Conservation (phyloP, 2,888 invertebrate genomes). For the Hoplodrina blanda region DNA sequence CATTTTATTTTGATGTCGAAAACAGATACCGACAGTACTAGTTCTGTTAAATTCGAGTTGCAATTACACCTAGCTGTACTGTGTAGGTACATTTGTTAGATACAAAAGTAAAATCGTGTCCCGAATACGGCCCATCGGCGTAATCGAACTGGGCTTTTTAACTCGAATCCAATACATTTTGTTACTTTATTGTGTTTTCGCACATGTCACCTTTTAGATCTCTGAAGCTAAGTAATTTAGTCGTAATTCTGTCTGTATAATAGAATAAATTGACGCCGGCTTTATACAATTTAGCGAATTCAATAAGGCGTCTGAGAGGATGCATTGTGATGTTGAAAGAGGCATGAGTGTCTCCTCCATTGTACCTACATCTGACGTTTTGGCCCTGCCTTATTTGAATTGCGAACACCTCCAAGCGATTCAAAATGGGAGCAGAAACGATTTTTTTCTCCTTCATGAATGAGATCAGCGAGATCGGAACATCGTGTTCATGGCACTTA, state of each 20-base stretch:
- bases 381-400: conserved; percentile 53
- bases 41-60: conserved; percentile 43
- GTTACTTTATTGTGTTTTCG: conserved; percentile 45
- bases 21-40: conserved; percentile 15
- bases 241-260: conserved; percentile 21
- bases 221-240: conserved; percentile 40
- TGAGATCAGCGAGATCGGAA: conserved; percentile 74
- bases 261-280: conserved; percentile 30
- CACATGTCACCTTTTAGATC: conserved; percentile 37
- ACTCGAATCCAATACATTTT: conserved; percentile 44
- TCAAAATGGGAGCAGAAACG: conserved; percentile 61
- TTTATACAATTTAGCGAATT: conserved; percentile 40
- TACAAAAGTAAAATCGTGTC: conserved; percentile 58
- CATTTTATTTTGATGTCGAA: conserved; percentile 22
- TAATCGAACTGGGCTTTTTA: conserved; percentile 57
- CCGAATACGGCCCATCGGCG: conserved; percentile 54
- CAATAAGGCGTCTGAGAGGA: conserved; percentile 44
- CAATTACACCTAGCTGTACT: conserved; percentile 52
- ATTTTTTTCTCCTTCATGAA: conserved; percentile 70
- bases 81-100: conserved; percentile 30
- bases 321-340: conserved; percentile 52
- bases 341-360: conserved; percentile 37
- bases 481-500: conserved; percentile 82
- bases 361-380: conserved; percentile 42
- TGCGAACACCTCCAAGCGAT: conserved; percentile 47